Percentiles rank a stretch among this genome's conserved stretches.
phyloP scores from a whole-genome alignment of 92 coral and sea anemone species.

The Hydrozoanthus gracilis region DNA sequence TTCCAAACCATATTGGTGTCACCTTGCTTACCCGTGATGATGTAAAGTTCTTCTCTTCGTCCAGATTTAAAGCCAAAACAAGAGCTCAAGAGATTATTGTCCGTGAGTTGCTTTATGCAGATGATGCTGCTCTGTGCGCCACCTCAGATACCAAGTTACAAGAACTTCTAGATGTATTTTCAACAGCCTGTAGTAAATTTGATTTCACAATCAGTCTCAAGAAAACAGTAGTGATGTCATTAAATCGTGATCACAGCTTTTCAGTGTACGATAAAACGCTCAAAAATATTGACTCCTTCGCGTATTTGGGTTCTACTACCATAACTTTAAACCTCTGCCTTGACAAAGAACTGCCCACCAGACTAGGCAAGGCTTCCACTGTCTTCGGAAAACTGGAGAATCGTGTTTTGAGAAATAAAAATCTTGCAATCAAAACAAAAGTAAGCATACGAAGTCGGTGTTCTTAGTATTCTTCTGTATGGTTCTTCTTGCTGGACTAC shows the following conservation, averaged over 20 bases:
- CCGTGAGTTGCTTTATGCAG: background rate
- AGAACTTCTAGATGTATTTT: background rate
- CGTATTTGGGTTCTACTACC: background rate
- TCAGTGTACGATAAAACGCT: background rate
- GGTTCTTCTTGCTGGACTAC: background rate
- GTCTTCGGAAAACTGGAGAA: background rate
- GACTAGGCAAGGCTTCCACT: background rate
- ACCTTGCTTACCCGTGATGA: background rate
- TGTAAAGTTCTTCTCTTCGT: background rate
- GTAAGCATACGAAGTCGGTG: background rate
- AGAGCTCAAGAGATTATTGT: background rate
- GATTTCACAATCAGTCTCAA: background rate
- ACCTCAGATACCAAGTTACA: background rate
- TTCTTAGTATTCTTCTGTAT: background rate
- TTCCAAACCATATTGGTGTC: background rate
- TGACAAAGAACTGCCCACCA: slow-evolving; percentile 1
- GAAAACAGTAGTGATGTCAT: background rate
- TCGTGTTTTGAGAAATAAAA: background rate
- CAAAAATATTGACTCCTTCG: background rate
- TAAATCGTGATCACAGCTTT: background rate
- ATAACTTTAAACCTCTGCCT: background rate
- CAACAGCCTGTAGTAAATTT: background rate
- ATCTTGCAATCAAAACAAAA: too few species aligned
- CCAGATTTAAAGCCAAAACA: slow-evolving; percentile 3
- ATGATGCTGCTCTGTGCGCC: background rate